These are phyloP conservation scores for Leptopilina clavipes DNA, from an alignment of 1,140 invertebrate genomes.

Conservation along the genomic window DNA sequence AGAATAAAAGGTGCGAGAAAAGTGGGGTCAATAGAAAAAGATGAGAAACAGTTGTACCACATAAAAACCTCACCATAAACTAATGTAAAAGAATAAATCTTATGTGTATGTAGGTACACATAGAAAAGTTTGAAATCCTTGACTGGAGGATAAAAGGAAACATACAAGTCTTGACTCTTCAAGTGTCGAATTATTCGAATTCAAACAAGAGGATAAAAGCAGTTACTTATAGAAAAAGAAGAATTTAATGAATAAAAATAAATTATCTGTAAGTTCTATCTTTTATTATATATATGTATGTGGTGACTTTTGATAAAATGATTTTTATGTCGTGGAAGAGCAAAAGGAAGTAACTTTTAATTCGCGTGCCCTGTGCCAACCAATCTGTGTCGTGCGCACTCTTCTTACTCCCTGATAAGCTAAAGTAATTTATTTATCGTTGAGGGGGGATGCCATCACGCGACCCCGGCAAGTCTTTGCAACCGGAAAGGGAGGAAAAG, in stretches of 20 bases:
- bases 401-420: constrained; percentile 74
- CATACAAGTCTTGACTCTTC: constrained; percentile 38
- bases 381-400: constrained; percentile 74
- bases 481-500: constrained; percentile 46
- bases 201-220: not conserved
- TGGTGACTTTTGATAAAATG: not conserved
- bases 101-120: not conserved
- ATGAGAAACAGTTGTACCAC: too few relatives aligned
- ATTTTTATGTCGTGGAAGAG: not conserved
- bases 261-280: too few relatives aligned
- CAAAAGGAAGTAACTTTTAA: constrained; percentile 69
- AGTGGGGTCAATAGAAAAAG: too few relatives aligned
- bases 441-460: constrained; percentile 71
- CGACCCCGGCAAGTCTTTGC: constrained; percentile 60
- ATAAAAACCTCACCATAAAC: constrained; percentile 29
- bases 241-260: not conserved
- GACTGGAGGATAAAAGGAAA: constrained; percentile 43
- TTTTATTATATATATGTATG: too few relatives aligned
- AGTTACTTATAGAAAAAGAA: not conserved
- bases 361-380: constrained; percentile 72
- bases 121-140: constrained; percentile 52
- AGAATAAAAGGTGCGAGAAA: constrained; percentile 46
- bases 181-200: constrained; percentile 31
- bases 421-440: constrained; percentile 74
- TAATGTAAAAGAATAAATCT: constrained; percentile 11